Percentiles rank a stretch among this genome's conserved stretches.
Evolutionary conservation across 1,140 invertebrate genomes (phyloP).

Genomic region (Archivesica marissinica): DNA sequence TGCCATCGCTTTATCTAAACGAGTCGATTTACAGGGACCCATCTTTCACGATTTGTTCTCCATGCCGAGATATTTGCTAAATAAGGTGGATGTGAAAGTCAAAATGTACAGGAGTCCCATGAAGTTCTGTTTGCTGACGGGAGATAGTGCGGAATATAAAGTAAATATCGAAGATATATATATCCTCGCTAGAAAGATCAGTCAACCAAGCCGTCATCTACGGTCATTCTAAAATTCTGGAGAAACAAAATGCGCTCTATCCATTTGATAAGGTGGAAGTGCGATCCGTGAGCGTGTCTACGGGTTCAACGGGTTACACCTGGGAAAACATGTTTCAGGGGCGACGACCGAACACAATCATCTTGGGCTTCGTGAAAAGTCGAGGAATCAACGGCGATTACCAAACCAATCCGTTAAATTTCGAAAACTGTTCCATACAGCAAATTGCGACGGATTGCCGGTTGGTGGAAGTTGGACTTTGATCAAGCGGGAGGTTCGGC

Average conservation of each 20-base stretch:
- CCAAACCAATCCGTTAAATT: conserved; percentile 47
- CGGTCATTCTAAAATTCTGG: conserved; percentile 15
- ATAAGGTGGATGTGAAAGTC: conserved; percentile 53
- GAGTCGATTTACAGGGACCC: conserved; percentile 50
- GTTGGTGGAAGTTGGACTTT: conserved; percentile 56
- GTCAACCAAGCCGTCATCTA: conserved; percentile 16
- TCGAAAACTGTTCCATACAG: conserved; percentile 47
- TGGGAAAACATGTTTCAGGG: conserved; percentile 60
- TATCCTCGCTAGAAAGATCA: conserved; percentile 16
- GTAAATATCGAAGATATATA: conserved; percentile 31
- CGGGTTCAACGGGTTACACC: conserved; percentile 19
- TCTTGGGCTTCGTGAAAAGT: conserved; percentile 6
- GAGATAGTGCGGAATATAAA: conserved; percentile 27
- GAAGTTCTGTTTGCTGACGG: conserved; percentile 10
- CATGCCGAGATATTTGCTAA: conserved; percentile 47
- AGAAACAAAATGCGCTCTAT: conserved; percentile 10
- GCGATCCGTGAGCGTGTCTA: conserved; percentile 22
- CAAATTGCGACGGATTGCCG: conserved; percentile 42
- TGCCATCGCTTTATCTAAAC: conserved; percentile 7
- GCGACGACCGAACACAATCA: background rate
- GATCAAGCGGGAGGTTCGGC: conserved; percentile 7
- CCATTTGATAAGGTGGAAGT: conserved; percentile 15
- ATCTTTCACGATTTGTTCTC: conserved; percentile 57
- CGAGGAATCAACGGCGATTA: conserved; percentile 15
- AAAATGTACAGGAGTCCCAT: conserved; percentile 20